Conservation (phyloP, 2,113 vertebrate species). For the Riparia riparia region DNA sequence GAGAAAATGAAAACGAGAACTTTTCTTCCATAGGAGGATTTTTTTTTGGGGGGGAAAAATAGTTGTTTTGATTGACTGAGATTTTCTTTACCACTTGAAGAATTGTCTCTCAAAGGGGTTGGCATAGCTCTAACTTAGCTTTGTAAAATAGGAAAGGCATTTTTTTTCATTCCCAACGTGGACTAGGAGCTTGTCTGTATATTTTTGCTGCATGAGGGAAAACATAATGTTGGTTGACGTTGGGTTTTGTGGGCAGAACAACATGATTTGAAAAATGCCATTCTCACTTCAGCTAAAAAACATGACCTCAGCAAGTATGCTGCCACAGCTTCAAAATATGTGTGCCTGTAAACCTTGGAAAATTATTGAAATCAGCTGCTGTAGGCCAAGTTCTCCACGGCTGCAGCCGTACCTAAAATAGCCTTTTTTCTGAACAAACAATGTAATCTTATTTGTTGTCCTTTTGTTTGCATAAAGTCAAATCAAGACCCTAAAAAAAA, state of each 20-base stretch:
- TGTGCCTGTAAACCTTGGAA: neutral
- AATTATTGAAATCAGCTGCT: constrained; percentile 28
- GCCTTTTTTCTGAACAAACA: neutral
- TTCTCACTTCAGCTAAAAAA: neutral
- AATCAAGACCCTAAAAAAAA: neutral
- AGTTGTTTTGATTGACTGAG: neutral
- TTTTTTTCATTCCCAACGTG: neutral
- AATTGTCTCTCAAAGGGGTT: neutral
- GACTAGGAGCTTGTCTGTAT: neutral
- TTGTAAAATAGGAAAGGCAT: neutral
- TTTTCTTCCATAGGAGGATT: neutral
- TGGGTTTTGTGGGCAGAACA: constrained; percentile 11
- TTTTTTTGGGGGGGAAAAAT: rapidly evolving
- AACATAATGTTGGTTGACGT: neutral
- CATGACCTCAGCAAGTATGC: neutral
- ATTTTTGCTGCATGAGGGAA: neutral
- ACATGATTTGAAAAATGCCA: neutral
- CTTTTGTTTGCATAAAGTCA: neutral
- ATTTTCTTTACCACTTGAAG: neutral
- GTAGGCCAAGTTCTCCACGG: neutral
- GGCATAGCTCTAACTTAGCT: neutral
- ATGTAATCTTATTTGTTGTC: neutral
- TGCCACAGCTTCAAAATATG: neutral
- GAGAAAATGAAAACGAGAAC: neutral
- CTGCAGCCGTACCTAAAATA: rapidly evolving